phyloP scores from a whole-genome alignment of 2,888 invertebrate species.

The Noctua fimbriata region DNA sequence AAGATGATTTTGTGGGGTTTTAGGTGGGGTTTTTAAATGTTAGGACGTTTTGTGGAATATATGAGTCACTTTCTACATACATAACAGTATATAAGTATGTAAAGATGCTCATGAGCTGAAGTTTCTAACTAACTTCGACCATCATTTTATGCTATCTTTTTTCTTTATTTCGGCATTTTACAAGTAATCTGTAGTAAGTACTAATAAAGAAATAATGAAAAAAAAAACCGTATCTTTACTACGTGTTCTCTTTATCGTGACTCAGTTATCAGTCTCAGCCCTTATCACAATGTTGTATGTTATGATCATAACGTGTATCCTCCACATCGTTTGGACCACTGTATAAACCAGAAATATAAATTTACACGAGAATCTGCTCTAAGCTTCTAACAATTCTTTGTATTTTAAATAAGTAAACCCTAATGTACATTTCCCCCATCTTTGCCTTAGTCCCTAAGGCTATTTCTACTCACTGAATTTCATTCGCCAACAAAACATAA shows the following conservation, averaged over 20 bases:
- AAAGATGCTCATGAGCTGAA: too few species aligned
- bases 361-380: background rate
- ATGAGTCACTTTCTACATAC: background rate
- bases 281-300: background rate
- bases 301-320: background rate
- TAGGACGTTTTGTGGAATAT: background rate
- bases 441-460: background rate
- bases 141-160: background rate
- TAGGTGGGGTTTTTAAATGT: background rate
- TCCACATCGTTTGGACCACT: too few species aligned
- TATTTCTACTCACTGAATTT: background rate
- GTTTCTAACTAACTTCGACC: background rate
- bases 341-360: background rate
- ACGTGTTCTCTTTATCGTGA: background rate
- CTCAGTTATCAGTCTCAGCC: background rate
- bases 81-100: background rate
- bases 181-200: background rate
- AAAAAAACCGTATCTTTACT: background rate
- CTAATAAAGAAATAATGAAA: background rate
- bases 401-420: background rate
- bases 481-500: constrained; percentile 1
- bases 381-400: background rate
- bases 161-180: background rate
- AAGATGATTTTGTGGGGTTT: background rate
- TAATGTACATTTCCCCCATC: background rate